Evolutionary conservation across 2,888 invertebrate species (phyloP), one percentile per base, ranked within the genome.

Genomic region (Chrysolina haemoptera): DNA sequence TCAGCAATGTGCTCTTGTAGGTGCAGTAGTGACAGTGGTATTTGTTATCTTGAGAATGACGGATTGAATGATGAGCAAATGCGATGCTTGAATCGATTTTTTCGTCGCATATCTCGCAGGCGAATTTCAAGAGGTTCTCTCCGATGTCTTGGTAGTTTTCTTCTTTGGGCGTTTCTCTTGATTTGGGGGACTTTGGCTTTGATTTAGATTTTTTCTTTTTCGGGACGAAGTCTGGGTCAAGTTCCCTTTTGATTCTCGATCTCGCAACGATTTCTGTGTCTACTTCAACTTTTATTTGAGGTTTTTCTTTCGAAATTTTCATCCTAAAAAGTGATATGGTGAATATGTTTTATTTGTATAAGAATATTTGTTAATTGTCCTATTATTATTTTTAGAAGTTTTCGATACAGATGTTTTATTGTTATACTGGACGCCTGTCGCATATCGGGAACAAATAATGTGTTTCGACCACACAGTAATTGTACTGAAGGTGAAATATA

Each of bases 41-140:
- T 69, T 84, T 84, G 59, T 82, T 80, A 68, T 84, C 84, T 16
- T 71, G 70, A 35, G 83, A 84, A 74, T 87, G 87, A 43, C 76
- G 71, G 48, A 84, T 82, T 41, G 85, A 85, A 76, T 87, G 87
- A 40, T 85, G 69, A 0, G 86, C 86, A 69, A 85, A 86, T 11
- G 81, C 84, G 9, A 86, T 70, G 62, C 85, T 83, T 12, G 79
- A 78, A 10, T 89, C 89, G 70, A 90, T 90, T 10, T 89, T 86
- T 74, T 90, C 89, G 1, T 90, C 89, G 64, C 91, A 91, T 55
- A 90, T 75, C 75, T 90, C 90, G 73, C 91, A 91, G 48, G 89
- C 71, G 46, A 81, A 81, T 46, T 79, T 77, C 27, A 82, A 59
- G 46, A 79, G 75, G 86, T 87, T 75, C 86, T 85, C 81, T 85